phyloP scores from a whole-genome alignment of 2,888 invertebrate species.

The Leptinotarsa tumamoca region DNA sequence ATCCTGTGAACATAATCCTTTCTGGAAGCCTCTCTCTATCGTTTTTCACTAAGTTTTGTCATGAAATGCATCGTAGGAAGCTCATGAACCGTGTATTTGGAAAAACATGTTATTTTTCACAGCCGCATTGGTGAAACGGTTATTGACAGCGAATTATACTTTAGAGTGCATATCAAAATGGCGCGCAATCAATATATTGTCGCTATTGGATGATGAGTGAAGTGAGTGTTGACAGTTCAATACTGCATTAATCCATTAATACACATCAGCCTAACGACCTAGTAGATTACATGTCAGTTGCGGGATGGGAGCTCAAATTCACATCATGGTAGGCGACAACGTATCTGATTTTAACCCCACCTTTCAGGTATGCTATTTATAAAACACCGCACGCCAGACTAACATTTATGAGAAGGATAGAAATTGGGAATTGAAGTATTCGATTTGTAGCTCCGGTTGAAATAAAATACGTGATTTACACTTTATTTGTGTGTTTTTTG shows the following conservation, averaged over 20 bases:
- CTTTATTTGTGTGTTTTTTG: no score
- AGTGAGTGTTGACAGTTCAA: constrained; percentile 66
- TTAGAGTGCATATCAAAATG: constrained; percentile 58
- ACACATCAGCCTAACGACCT: constrained; percentile 64
- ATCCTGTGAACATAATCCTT: no score
- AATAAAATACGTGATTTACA: no score
- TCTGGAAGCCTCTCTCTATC: no score
- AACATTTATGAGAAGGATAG: not conserved
- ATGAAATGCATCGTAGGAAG: not conserved
- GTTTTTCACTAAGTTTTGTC: no score
- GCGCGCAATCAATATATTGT: constrained; percentile 61
- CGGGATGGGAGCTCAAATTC: constrained; percentile 58
- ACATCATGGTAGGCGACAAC: constrained; percentile 56
- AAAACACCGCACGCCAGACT: constrained; percentile 33
- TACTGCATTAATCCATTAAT: constrained; percentile 67
- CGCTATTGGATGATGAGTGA: constrained; percentile 62
- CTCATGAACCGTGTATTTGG: not conserved
- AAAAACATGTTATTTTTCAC: constrained; percentile 1
- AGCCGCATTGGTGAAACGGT: constrained; percentile 39
- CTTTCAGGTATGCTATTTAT: constrained; percentile 45
- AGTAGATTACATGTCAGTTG: constrained; percentile 59
- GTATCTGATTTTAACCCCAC: constrained; percentile 55
- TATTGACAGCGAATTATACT: constrained; percentile 55
- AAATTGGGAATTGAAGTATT: not conserved
- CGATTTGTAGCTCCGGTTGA: not conserved